Evolutionary conservation across 2,888 invertebrate genomes (phyloP).

Genomic region (Nematopogon swammerdamellus): DNA sequence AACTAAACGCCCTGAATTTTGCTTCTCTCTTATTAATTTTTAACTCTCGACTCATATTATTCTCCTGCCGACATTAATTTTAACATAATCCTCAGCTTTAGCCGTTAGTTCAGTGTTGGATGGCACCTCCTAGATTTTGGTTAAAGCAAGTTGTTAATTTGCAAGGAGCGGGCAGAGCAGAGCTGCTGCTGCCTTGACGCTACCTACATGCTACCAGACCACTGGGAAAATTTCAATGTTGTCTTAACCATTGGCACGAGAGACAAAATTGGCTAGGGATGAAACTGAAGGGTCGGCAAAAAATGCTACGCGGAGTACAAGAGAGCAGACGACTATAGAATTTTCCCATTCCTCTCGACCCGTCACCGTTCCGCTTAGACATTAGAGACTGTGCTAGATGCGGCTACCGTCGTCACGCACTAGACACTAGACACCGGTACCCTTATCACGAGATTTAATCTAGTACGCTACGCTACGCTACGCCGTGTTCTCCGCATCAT

Average conservation of each 20-base stretch:
- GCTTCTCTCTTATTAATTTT: not conserved
- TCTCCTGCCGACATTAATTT: not conserved
- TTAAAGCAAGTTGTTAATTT: not conserved
- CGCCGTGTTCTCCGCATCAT: no score
- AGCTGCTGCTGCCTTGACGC: not conserved
- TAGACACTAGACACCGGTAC: no score
- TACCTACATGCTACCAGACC: not conserved
- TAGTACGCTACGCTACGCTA: no score
- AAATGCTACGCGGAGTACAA: not conserved
- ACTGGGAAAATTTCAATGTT: not conserved
- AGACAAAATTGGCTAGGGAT: not conserved
- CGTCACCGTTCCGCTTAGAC: no score
- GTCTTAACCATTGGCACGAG: not conserved
- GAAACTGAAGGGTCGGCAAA: no score
- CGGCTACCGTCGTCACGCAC: no score
- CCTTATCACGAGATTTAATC: no score
- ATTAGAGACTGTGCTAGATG: no score
- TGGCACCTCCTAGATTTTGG: not conserved
- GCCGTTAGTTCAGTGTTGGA: not conserved
- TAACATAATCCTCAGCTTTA: not conserved
- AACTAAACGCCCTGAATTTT: not conserved
- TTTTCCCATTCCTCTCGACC: not conserved
- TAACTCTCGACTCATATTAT: not conserved
- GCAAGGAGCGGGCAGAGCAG: not conserved
- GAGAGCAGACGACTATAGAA: not conserved